A percentile compares a stretch with the other conserved stretches of the same genome.
Evolutionary conservation across 2,888 invertebrate species (phyloP).

Genomic region (Salticus scenicus): DNA sequence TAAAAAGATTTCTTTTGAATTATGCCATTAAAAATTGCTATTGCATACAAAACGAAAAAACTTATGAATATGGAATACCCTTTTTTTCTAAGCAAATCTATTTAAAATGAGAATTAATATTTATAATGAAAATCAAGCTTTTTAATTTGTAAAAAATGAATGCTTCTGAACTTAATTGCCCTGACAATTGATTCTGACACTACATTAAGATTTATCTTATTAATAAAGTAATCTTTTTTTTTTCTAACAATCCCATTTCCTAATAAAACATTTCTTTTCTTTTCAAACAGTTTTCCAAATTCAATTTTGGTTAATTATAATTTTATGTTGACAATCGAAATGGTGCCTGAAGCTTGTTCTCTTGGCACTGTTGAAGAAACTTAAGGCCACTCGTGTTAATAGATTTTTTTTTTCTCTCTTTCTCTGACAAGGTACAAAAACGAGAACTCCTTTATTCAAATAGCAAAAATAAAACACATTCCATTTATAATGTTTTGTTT

Average conservation of each 20-base stretch:
- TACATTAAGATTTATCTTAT: conserved; percentile 52
- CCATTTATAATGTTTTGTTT: too few species aligned
- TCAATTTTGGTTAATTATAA: conserved; percentile 63
- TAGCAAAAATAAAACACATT: too few species aligned
- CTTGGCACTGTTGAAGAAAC: conserved; percentile 1
- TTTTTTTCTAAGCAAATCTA: conserved; percentile 30
- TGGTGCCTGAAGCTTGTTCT: conserved; percentile 44
- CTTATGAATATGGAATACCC: too few species aligned
- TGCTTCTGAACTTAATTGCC: conserved; percentile 63
- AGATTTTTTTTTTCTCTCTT: neutral
- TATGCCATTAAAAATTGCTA: too few species aligned
- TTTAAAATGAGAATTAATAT: conserved; percentile 68
- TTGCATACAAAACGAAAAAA: too few species aligned
- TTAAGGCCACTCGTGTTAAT: neutral
- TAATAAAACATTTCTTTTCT: conserved; percentile 46
- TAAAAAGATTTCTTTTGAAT: too few species aligned
- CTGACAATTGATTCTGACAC: conserved; percentile 60
- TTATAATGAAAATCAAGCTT: conserved; percentile 61
- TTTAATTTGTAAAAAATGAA: conserved; percentile 65
- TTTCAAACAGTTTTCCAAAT: conserved; percentile 50
- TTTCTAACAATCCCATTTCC: conserved; percentile 11
- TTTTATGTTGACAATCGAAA: conserved; percentile 40
- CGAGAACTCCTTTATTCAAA: neutral
- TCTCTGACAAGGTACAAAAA: neutral
- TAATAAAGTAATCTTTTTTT: conserved; percentile 28